phyloP scores from a whole-genome alignment of 2,888 invertebrate genomes.

The Cephus runcator region DNA sequence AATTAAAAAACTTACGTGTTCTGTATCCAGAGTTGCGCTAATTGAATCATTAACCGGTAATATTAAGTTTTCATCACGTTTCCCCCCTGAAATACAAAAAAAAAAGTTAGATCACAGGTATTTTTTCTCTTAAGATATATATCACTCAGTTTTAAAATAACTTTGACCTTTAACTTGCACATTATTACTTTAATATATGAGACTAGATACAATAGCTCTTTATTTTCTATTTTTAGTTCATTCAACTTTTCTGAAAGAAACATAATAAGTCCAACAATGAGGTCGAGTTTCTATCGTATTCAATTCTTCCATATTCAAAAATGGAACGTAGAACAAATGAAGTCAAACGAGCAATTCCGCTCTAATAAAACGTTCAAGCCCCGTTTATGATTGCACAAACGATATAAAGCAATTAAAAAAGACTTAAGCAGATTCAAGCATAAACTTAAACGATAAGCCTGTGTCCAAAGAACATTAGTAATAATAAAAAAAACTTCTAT shows the following conservation, averaged over 20 bases:
- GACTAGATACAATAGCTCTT: neutral
- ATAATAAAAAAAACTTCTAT: neutral
- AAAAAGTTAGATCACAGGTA: constrained; percentile 10
- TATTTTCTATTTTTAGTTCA: neutral
- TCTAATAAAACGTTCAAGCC: neutral
- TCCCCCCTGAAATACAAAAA: constrained; percentile 81
- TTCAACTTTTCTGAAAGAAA: neutral
- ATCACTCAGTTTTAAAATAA: neutral
- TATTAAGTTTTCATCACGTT: constrained; percentile 90
- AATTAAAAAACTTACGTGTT: constrained; percentile 71
- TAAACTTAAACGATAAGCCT: neutral
- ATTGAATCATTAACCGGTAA: constrained; percentile 96
- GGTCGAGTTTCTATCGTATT: neutral
- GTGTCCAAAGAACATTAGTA: neutral
- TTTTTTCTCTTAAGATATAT: constrained; percentile 3
- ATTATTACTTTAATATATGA: neutral
- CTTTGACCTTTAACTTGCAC: neutral
- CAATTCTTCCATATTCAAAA: neutral
- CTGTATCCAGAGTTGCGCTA: constrained; percentile 88
- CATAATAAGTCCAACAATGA: neutral
- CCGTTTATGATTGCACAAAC: neutral
- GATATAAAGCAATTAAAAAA: neutral
- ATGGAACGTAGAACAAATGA: neutral
- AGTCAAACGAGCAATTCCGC: neutral
- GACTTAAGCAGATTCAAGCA: no score